These are phyloP conservation scores for Elephantulus edwardii DNA, from an alignment of 2,113 vertebrate species.

Conservation along the genomic window DNA sequence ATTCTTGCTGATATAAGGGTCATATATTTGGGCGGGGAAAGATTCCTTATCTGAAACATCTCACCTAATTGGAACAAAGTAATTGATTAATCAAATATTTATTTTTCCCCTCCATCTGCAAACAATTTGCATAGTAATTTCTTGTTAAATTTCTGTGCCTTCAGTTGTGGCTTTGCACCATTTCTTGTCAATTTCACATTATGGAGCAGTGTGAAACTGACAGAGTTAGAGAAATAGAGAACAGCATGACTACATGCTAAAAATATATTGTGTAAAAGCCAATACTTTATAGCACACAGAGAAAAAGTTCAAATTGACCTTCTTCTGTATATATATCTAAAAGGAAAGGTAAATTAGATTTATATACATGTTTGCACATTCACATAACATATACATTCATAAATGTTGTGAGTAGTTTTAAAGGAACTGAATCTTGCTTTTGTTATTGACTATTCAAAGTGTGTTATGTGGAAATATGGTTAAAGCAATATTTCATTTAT, in stretches of 20 bases:
- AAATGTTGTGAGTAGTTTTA: constrained; percentile 22
- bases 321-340: constrained; percentile 1
- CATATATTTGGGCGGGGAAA: constrained; percentile 53
- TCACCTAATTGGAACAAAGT: constrained; percentile 59
- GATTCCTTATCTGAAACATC: constrained; percentile 68
- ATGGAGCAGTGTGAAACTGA: constrained; percentile 69
- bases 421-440: not conserved
- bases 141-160: constrained; percentile 69
- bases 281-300: constrained; percentile 48
- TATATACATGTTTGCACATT: not conserved
- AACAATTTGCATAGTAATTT: constrained; percentile 79
- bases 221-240: constrained; percentile 66
- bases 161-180: constrained; percentile 71
- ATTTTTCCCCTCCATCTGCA: constrained; percentile 70
- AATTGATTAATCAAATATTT: constrained; percentile 76
- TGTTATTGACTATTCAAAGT: constrained; percentile 38
- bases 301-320: constrained; percentile 61
- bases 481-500: not conserved
- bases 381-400: not conserved
- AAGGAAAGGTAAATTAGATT: constrained; percentile 4
- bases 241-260: constrained; percentile 67
- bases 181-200: constrained; percentile 76
- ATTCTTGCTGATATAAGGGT: not conserved
- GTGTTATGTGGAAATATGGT: constrained; percentile 25
- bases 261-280: constrained; percentile 49